phyloP scores from a whole-genome alignment of 2,113 vertebrate species.

The Talpa occidentalis region DNA sequence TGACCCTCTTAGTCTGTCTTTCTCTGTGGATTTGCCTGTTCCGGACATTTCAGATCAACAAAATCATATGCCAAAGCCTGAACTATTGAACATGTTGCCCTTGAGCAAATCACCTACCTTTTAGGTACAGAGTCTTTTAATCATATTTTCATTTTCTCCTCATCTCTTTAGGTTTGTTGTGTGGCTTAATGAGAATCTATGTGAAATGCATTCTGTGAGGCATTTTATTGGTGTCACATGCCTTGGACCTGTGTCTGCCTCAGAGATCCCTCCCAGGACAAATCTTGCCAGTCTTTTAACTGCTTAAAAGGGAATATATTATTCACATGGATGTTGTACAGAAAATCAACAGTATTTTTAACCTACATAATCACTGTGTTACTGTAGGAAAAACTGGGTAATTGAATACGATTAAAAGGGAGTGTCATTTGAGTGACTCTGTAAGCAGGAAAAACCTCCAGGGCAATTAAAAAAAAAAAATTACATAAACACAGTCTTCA shows the following conservation, averaged over 20 bases:
- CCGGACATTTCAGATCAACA: neutral
- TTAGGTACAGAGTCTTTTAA: neutral
- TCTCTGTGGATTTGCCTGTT: neutral
- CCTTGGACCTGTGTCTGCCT: neutral
- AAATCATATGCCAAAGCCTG: neutral
- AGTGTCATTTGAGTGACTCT: slow-evolving; percentile 6
- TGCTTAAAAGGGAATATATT: neutral
- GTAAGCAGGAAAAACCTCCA: neutral
- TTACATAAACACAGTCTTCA: neutral
- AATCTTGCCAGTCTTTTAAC: slow-evolving; percentile 28
- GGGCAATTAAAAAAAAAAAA: slow-evolving; percentile 17
- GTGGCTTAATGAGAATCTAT: neutral
- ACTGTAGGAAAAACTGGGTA: neutral
- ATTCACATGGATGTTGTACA: neutral
- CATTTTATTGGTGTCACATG: slow-evolving; percentile 26
- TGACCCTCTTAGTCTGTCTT: neutral
- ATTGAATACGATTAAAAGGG: neutral
- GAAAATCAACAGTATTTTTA: slow-evolving; percentile 33
- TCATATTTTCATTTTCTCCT: neutral
- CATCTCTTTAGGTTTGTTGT: neutral
- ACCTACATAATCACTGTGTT: neutral
- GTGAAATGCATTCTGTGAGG: neutral
- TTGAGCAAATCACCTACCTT: neutral
- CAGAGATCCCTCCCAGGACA: neutral
- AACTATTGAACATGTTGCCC: neutral